phyloP scores from a whole-genome alignment of 2,113 vertebrate genomes.

The Orientallactaga bullata region DNA sequence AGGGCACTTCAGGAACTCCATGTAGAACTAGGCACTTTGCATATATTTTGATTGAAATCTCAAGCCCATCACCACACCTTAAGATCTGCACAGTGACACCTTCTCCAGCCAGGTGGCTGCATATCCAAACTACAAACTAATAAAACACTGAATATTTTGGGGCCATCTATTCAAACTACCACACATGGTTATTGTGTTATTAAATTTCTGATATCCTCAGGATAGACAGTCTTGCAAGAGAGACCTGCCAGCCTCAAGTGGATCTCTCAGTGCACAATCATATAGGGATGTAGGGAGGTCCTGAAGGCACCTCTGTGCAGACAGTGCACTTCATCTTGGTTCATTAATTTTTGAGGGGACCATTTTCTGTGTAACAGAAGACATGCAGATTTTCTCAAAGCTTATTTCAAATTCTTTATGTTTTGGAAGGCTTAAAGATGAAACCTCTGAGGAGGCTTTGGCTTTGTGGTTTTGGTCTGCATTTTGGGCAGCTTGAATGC shows the following conservation, averaged over 20 bases:
- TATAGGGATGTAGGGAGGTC: slow-evolving; percentile 47
- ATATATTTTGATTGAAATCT: too few species aligned
- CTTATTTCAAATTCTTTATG: neutral
- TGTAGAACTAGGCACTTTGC: too few species aligned
- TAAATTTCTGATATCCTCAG: slow-evolving; percentile 76
- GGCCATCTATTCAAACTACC: too few species aligned
- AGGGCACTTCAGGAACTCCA: too few species aligned
- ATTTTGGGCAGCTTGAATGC: neutral
- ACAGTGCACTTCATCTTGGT: slow-evolving; percentile 40
- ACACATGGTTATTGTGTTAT: neutral
- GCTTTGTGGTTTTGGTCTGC: neutral
- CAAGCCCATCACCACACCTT: too few species aligned
- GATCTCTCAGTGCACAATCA: slow-evolving; percentile 80
- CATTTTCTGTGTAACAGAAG: slow-evolving; percentile 52
- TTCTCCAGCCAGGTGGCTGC: too few species aligned
- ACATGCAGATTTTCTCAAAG: slow-evolving; percentile 59
- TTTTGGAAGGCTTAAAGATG: slow-evolving; percentile 45
- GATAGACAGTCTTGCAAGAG: slow-evolving; percentile 80
- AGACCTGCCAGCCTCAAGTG: slow-evolving; percentile 78
- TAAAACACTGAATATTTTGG: too few species aligned
- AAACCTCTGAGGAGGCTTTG: neutral
- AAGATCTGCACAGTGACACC: too few species aligned
- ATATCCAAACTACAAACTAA: too few species aligned
- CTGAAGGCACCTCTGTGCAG: neutral
- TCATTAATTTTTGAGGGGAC: slow-evolving; percentile 64